Percentiles rank a stretch among this genome's conserved stretches.
These are phyloP conservation scores for Taenioides sp. DNA, from an alignment of 2,797 vertebrate genomes.

Conservation along the genomic window DNA sequence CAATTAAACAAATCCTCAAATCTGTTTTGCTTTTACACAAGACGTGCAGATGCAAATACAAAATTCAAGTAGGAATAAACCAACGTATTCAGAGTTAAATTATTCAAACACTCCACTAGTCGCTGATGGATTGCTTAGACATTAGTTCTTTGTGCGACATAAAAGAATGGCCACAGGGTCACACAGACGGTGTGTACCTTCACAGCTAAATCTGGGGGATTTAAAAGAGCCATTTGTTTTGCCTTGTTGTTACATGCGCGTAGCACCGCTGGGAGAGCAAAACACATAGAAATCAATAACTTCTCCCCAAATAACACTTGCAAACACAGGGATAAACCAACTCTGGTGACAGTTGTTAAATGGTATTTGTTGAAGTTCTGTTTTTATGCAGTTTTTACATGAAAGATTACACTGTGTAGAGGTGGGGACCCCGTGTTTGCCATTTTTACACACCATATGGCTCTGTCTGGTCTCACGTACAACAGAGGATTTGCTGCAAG, in stretches of 20 bases:
- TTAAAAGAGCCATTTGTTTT: slow-evolving; percentile 50
- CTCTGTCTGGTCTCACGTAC: slow-evolving; percentile 37
- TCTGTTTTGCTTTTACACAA: slow-evolving; percentile 47
- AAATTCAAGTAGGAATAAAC: slow-evolving; percentile 41
- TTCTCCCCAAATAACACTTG: slow-evolving; percentile 42
- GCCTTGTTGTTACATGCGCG: slow-evolving; percentile 39
- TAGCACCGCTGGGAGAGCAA: slow-evolving; percentile 35
- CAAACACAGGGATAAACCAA: slow-evolving; percentile 51
- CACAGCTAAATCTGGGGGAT: slow-evolving; percentile 32
- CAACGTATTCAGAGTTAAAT: slow-evolving; percentile 45
- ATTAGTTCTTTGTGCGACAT: slow-evolving; percentile 27
- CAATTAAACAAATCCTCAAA: slow-evolving; percentile 70
- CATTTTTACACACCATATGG: slow-evolving; percentile 46
- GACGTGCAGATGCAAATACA: slow-evolving; percentile 42
- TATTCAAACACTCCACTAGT: slow-evolving; percentile 48
- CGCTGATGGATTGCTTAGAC: slow-evolving; percentile 40
- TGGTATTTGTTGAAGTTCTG: slow-evolving; percentile 24
- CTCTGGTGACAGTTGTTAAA: slow-evolving; percentile 47
- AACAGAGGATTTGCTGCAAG: slow-evolving; percentile 29
- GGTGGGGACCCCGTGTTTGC: slow-evolving; percentile 23
- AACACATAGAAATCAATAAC: slow-evolving; percentile 65
- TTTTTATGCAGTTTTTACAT: slow-evolving; percentile 26
- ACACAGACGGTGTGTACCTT: slow-evolving; percentile 27
- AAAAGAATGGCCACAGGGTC: slow-evolving; percentile 30
- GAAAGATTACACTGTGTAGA: slow-evolving; percentile 26